These are phyloP conservation scores for Xenopus borealis DNA, from an alignment of 2,113 vertebrate genomes.

Conservation along the genomic window DNA sequence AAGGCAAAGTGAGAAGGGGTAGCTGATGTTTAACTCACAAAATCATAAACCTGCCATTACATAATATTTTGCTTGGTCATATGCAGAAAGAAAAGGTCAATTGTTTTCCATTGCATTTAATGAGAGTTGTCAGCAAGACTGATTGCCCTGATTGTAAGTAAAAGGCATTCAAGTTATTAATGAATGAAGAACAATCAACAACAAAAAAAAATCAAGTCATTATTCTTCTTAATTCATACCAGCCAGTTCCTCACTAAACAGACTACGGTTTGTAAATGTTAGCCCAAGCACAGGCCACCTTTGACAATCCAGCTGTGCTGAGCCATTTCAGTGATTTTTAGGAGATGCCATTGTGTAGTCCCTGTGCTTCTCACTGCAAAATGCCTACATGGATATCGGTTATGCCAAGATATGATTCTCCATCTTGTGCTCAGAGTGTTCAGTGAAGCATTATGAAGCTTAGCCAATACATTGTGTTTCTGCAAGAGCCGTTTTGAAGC, in stretches of 20 bases:
- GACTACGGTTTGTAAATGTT: slow-evolving; percentile 14
- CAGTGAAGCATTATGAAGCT: slow-evolving; percentile 14
- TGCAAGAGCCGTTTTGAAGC: slow-evolving; percentile 30
- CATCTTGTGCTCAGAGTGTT: slow-evolving; percentile 7
- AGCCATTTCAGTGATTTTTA: too few relatives aligned
- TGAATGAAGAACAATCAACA: background rate
- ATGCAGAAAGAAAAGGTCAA: too few relatives aligned
- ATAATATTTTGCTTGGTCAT: too few relatives aligned
- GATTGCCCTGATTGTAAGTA: background rate
- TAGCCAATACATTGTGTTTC: background rate
- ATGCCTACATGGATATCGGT: slow-evolving; percentile 25
- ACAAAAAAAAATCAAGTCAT: slow-evolving; percentile 7
- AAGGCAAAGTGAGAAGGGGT: too few relatives aligned
- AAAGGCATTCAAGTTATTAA: background rate
- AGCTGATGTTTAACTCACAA: too few relatives aligned
- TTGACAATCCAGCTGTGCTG: too few relatives aligned
- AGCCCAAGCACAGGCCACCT: too few relatives aligned
- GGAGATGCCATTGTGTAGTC: too few relatives aligned
- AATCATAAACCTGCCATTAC: too few relatives aligned
- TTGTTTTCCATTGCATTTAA: too few relatives aligned
- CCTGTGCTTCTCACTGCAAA: slow-evolving; percentile 21
- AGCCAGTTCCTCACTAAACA: slow-evolving; percentile 5
- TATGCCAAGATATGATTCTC: slow-evolving; percentile 4
- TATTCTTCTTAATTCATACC: background rate
- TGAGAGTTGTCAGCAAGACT: too few relatives aligned